Evolutionary conservation across 2,113 vertebrate species (phyloP).

Genomic region (Eulemur macaco): DNA sequence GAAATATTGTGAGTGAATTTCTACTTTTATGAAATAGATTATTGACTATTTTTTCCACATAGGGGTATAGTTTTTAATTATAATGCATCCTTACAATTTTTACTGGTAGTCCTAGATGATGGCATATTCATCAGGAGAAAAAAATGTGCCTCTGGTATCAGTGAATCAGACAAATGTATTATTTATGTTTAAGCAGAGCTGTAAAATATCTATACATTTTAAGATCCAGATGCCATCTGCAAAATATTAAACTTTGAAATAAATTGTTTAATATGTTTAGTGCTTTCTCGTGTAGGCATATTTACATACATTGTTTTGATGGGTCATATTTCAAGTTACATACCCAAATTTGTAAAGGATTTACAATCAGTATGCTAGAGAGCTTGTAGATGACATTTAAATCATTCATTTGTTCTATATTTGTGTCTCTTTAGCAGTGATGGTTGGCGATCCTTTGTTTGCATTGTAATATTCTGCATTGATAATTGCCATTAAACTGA

Average conservation of each 20-base stretch:
- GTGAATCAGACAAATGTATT: background rate
- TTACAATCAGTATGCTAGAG: background rate
- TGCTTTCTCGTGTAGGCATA: conserved; percentile 9
- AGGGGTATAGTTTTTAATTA: background rate
- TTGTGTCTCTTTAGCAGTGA: background rate
- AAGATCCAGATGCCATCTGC: conserved; percentile 24
- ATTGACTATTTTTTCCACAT: background rate
- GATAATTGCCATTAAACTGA: background rate
- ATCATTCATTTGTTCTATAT: background rate
- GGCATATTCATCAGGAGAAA: conserved; percentile 35
- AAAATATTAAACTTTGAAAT: conserved; percentile 48
- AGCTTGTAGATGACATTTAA: background rate
- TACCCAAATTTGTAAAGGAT: background rate
- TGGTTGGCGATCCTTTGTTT: background rate
- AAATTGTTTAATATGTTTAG: conserved; percentile 13
- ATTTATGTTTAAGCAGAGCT: conserved; percentile 53
- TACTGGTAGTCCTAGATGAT: background rate
- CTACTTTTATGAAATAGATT: background rate
- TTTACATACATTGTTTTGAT: background rate
- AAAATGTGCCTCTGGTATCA: background rate
- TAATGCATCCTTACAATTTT: conserved; percentile 21
- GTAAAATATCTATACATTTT: conserved; percentile 39
- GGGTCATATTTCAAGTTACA: background rate
- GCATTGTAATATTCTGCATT: background rate
- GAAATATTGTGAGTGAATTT: background rate